Percentiles rank a stretch among this genome's conserved stretches.
phyloP scores from a whole-genome alignment of 2,888 invertebrate species.

The Malacosoma neustria region DNA sequence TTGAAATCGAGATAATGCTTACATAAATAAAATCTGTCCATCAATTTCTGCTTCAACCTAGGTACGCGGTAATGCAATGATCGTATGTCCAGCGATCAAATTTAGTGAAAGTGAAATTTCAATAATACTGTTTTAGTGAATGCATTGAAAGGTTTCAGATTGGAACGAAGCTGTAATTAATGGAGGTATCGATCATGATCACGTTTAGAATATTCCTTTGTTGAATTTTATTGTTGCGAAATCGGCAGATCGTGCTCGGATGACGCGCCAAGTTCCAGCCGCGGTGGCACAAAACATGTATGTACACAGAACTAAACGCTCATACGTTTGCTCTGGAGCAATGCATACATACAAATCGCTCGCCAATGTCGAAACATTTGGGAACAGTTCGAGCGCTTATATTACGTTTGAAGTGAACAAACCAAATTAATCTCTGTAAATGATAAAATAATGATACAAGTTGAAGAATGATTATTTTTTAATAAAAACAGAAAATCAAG shows the following conservation, averaged over 20 bases:
- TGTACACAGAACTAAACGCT: too few species aligned
- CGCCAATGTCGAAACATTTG: too few species aligned
- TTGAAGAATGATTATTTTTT: too few species aligned
- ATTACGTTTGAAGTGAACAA: too few species aligned
- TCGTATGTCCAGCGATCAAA: conserved; percentile 24
- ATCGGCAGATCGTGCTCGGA: conserved; percentile 23
- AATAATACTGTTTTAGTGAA: conserved; percentile 51
- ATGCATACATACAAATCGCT: too few species aligned
- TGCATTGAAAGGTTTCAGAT: conserved; percentile 37
- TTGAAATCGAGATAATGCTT: conserved; percentile 44
- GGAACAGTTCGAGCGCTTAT: too few species aligned
- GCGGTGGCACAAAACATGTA: too few species aligned
- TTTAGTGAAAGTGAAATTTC: conserved; percentile 60
- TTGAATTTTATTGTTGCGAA: conserved; percentile 20
- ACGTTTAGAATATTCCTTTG: conserved; percentile 25
- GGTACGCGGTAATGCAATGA: conserved; percentile 26
- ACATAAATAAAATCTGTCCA: conserved; percentile 47
- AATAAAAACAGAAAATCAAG: too few species aligned
- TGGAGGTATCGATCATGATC: conserved; percentile 54
- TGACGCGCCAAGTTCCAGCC: neutral
- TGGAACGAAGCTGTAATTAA: conserved; percentile 49
- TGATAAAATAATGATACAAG: too few species aligned
- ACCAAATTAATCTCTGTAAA: too few species aligned
- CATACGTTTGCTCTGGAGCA: too few species aligned
- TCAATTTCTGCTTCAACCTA: conserved; percentile 36